Conservation (phyloP, 2,888 invertebrate species). For the Euzetes globulus region DNA sequence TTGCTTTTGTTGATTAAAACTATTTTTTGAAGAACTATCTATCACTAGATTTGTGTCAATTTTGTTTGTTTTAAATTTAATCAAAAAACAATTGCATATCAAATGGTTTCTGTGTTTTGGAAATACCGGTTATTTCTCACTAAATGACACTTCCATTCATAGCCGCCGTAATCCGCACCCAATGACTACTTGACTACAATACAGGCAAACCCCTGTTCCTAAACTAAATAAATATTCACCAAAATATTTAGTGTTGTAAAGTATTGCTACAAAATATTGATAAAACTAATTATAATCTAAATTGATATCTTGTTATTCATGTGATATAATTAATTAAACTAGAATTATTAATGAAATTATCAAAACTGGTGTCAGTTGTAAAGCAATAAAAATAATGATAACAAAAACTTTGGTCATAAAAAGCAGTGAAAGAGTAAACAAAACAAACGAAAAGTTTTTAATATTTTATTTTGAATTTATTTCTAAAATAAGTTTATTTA, state of each 20-base stretch:
- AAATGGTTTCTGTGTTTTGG: too few species aligned
- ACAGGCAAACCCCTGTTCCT: not conserved
- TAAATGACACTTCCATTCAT: not conserved
- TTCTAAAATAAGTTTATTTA: not conserved
- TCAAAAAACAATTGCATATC: not conserved
- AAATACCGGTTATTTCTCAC: not conserved
- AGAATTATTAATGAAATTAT: too few species aligned
- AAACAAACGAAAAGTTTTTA: not conserved
- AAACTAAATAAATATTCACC: too few species aligned
- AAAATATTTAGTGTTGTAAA: too few species aligned
- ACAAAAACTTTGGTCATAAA: not conserved
- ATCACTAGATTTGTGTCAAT: not conserved
- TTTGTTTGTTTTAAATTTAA: not conserved
- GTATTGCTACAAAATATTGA: too few species aligned
- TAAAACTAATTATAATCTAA: too few species aligned
- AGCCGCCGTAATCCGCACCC: slow-evolving; percentile 19
- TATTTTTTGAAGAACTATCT: not conserved
- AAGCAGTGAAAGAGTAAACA: not conserved
- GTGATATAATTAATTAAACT: too few species aligned
- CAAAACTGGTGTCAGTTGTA: not conserved
- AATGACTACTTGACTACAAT: not conserved
- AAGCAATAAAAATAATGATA: not conserved
- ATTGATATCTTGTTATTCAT: too few species aligned
- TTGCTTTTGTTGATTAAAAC: too few species aligned
- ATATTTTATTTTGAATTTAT: not conserved